Evolutionary conservation across 2,113 vertebrate species (phyloP).

Genomic region (Ammospiza nelsoni): DNA sequence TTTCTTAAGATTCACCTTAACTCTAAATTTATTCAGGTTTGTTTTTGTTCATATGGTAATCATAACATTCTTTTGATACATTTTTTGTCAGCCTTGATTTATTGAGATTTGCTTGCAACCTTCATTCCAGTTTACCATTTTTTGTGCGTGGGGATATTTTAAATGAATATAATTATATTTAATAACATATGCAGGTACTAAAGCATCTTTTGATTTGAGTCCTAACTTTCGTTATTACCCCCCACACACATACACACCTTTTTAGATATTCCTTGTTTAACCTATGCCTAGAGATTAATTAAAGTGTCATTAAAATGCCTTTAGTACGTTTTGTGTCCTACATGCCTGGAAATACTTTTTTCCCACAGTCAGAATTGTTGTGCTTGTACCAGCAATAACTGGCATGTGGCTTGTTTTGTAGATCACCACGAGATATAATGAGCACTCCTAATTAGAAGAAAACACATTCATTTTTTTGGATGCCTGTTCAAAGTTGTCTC

Average conservation of each 20-base stretch:
- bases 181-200: slow-evolving; percentile 56
- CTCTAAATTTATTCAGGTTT: slow-evolving; percentile 34
- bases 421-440: slow-evolving; percentile 41
- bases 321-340: slow-evolving; percentile 62
- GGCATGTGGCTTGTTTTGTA: slow-evolving; percentile 63
- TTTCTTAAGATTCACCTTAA: slow-evolving; percentile 46
- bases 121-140: slow-evolving; percentile 45
- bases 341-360: slow-evolving; percentile 64
- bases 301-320: slow-evolving; percentile 67
- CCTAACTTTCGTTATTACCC: slow-evolving; percentile 47
- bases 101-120: slow-evolving; percentile 29
- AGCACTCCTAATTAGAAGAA: slow-evolving; percentile 40
- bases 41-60: slow-evolving; percentile 26
- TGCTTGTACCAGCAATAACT: slow-evolving; percentile 62
- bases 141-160: slow-evolving; percentile 46
- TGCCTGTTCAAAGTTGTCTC: slow-evolving; percentile 44
- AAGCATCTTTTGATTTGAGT: slow-evolving; percentile 65
- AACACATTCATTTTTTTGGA: slow-evolving; percentile 37
- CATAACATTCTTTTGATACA: slow-evolving; percentile 40
- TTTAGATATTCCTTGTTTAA: slow-evolving; percentile 53
- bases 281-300: slow-evolving; percentile 65
- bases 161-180: slow-evolving; percentile 69
- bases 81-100: slow-evolving; percentile 32
- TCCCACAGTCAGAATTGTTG: slow-evolving; percentile 61
- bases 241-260: slow-evolving; percentile 54